Conservation (phyloP, 2,797 vertebrate species). For the Phrynocephalus vlangalii region DNA sequence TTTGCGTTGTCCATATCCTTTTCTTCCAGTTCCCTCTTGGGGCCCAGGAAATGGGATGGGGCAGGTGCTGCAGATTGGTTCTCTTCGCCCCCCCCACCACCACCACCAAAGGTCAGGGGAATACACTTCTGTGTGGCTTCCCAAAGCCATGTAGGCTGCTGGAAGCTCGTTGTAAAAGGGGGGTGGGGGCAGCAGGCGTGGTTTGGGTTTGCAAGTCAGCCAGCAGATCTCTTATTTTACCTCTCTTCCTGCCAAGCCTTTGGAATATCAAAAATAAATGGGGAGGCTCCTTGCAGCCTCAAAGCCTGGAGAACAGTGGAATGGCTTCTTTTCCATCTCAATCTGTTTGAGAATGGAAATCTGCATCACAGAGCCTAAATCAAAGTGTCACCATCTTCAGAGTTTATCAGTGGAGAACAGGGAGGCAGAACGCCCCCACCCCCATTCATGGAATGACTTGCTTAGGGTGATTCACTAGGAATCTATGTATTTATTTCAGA, state of each 20-base stretch:
- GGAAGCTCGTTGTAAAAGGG: neutral
- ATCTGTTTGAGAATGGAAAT: neutral
- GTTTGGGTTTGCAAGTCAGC: neutral
- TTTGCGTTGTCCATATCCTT: neutral
- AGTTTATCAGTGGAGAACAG: neutral
- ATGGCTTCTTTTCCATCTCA: neutral
- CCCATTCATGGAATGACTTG: neutral
- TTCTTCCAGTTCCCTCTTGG: neutral
- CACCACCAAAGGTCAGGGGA: neutral
- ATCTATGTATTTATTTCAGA: neutral
- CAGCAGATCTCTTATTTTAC: neutral
- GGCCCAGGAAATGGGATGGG: constrained; percentile 1
- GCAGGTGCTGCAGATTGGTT: neutral
- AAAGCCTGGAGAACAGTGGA: neutral
- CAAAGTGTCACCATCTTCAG: neutral
- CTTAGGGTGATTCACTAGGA: neutral
- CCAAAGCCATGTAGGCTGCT: neutral
- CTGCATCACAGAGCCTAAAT: neutral
- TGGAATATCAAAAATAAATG: neutral
- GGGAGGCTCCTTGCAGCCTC: no score
- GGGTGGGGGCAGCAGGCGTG: no score
- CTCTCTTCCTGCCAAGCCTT: neutral
- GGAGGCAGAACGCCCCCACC: no score
- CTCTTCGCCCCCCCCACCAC: no score
- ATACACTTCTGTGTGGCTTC: neutral